These are phyloP conservation scores for Octodonta nipae DNA, from an alignment of 2,888 invertebrate genomes.

Conservation along the genomic window DNA sequence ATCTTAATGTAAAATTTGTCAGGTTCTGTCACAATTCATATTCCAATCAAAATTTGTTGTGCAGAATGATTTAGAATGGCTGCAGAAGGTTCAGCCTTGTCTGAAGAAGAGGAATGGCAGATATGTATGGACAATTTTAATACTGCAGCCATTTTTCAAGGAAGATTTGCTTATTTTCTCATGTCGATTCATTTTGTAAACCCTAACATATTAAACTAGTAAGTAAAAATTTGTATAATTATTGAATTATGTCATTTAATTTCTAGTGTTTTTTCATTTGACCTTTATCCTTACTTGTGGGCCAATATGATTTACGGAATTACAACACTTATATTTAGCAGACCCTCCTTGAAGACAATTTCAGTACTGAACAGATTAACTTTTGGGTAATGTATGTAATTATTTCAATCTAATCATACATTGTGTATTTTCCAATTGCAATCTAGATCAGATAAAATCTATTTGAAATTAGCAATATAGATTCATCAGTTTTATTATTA, in stretches of 20 bases:
- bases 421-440: too few species aligned
- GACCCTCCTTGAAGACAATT: conserved; percentile 17
- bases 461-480: too few species aligned
- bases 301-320: conserved; percentile 23
- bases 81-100: neutral
- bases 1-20: too few species aligned
- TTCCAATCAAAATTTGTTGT: too few species aligned
- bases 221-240: conserved; percentile 5
- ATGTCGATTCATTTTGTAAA: conserved; percentile 30
- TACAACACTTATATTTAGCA: conserved; percentile 16
- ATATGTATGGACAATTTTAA: conserved; percentile 12
- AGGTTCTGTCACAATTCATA: too few species aligned
- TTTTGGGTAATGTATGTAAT: conserved; percentile 18
- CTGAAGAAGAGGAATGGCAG: conserved; percentile 5
- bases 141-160: conserved; percentile 24
- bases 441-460: too few species aligned
- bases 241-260: conserved; percentile 4
- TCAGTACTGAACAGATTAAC: conserved; percentile 14
- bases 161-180: conserved; percentile 26
- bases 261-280: conserved; percentile 1
- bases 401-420: too few species aligned
- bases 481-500: too few species aligned
- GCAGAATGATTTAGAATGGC: too few species aligned
- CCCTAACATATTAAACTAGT: conserved; percentile 22
- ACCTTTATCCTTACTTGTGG: conserved; percentile 16